Evolutionary conservation across 2,797 vertebrate genomes (phyloP).

Genomic region (Picus viridis): DNA sequence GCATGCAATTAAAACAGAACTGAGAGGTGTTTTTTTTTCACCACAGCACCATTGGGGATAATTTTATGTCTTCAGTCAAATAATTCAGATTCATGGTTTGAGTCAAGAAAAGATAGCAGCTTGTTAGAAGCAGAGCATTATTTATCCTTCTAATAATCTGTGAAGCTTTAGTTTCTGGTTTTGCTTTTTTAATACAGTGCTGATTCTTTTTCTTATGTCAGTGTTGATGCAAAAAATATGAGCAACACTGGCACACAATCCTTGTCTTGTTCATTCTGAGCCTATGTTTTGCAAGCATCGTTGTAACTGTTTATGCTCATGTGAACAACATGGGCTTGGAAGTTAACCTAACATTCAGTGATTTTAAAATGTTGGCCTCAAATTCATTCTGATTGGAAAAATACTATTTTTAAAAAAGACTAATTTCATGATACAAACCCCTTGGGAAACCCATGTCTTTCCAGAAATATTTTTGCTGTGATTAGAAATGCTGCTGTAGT

Average conservation of each 20-base stretch:
- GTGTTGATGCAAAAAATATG: background rate
- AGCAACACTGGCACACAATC: background rate
- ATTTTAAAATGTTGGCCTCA: background rate
- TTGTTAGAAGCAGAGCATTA: background rate
- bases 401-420: background rate
- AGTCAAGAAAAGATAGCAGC: background rate
- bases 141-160: background rate
- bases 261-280: background rate
- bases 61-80: background rate
- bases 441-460: constrained; percentile 53
- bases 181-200: background rate
- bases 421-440: background rate
- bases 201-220: background rate
- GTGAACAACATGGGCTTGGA: background rate
- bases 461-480: constrained; percentile 69
- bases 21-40: background rate
- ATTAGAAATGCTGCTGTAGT: constrained; percentile 68
- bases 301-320: background rate
- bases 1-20: background rate
- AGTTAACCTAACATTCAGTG: background rate
- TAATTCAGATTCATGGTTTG: constrained; percentile 9
- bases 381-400: background rate
- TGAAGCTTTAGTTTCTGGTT: background rate
- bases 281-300: background rate
- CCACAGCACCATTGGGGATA: background rate